Evolutionary conservation across 2,113 vertebrate species (phyloP).

Genomic region (Hippocampus zosterae): DNA sequence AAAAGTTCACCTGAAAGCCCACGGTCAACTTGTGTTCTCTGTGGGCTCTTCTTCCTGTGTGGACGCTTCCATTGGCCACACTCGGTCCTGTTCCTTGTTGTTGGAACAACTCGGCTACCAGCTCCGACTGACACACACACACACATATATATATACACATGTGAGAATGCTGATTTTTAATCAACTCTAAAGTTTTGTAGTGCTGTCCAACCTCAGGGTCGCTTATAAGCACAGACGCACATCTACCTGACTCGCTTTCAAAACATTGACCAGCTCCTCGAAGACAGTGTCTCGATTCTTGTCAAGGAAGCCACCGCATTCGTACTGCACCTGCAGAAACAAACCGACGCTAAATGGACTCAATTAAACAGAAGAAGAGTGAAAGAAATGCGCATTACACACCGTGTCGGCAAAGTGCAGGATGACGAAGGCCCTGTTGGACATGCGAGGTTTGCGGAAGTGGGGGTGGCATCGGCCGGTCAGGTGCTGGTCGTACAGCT

Average conservation of each 20-base stretch:
- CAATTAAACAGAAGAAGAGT: not conserved
- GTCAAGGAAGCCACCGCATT: conserved; percentile 74
- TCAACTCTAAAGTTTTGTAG: not conserved
- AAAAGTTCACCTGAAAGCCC: conserved; percentile 71
- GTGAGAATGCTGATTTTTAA: not conserved
- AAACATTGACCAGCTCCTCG: conserved; percentile 77
- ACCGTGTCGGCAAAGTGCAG: conserved; percentile 78
- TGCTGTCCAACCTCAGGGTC: not conserved
- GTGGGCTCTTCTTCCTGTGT: conserved; percentile 56
- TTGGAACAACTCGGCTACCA: conserved; percentile 75
- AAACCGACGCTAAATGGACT: not conserved
- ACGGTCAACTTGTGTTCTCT: conserved; percentile 72
- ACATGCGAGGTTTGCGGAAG: conserved; percentile 75
- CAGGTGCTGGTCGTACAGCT: conserved; percentile 74
- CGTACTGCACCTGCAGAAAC: conserved; percentile 72
- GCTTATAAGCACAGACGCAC: not conserved
- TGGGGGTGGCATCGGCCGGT: conserved; percentile 56
- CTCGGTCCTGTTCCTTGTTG: conserved; percentile 47
- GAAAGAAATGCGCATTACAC: too few species aligned
- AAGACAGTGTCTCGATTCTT: conserved; percentile 78
- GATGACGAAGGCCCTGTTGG: conserved; percentile 68
- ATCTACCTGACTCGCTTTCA: conserved; percentile 78
- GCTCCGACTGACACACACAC: conserved; percentile 60
- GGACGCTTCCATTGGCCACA: conserved; percentile 43
- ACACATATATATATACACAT: conserved; percentile 1